These are phyloP conservation scores for Nycticryphes semicollaris DNA, from an alignment of 2,113 vertebrate species.

Conservation along the genomic window DNA sequence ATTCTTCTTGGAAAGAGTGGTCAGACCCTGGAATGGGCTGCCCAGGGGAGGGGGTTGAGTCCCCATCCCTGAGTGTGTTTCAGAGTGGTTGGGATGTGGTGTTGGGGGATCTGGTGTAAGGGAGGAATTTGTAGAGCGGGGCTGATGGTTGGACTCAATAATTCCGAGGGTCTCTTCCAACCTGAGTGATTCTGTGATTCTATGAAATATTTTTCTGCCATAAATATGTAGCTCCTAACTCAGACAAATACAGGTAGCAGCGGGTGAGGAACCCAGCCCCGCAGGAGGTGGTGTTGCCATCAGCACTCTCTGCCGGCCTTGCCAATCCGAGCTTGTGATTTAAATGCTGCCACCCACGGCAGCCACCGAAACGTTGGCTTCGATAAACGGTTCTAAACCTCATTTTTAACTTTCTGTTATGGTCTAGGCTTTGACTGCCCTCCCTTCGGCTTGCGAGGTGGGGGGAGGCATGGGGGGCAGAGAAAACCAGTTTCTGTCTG, in stretches of 20 bases:
- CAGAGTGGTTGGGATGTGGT: too few species aligned
- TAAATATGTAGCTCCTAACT: background rate
- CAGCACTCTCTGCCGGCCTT: background rate
- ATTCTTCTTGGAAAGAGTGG: too few species aligned
- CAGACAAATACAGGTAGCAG: background rate
- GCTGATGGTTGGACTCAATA: too few species aligned
- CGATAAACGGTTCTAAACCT: background rate
- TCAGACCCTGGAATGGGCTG: too few species aligned
- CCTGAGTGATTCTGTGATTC: too few species aligned
- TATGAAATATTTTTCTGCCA: background rate
- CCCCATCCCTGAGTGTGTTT: too few species aligned
- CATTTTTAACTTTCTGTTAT: background rate
- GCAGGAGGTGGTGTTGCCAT: background rate
- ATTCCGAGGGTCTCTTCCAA: too few species aligned
- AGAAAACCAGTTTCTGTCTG: rapidly evolving
- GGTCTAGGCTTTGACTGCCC: background rate
- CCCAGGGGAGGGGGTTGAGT: too few species aligned
- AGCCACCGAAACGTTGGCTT: background rate
- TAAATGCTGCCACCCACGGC: background rate
- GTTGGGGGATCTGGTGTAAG: too few species aligned
- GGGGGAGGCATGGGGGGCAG: too few species aligned
- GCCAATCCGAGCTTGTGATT: background rate
- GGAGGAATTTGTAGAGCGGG: too few species aligned
- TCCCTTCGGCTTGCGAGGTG: background rate
- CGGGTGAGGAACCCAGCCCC: background rate